Base-by-base conservation (phyloP, 1,140 invertebrate species). In the Drosophila nasuta region DNA sequence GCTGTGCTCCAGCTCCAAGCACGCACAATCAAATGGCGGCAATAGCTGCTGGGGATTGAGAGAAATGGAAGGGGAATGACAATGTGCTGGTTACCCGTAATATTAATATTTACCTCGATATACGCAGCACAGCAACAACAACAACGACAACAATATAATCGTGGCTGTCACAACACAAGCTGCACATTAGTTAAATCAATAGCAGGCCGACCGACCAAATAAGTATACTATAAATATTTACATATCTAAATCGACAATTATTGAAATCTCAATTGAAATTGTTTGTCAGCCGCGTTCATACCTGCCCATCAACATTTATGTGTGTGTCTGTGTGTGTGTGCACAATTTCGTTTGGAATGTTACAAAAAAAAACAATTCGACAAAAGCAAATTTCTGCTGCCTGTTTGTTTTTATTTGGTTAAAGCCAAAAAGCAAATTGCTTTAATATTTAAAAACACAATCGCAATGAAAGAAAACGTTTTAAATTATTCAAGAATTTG, bases 221-320 rank as follows among this genome's bases (percentile, higher is more conserved):
- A 73, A 86, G 88, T 83, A 83, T 80, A 88, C 74, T 75, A 89
- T 85, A 81, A 89, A 89, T 89, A 89, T 89, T 89, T 89, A 79
- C 85, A 89, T 89, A 89, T 89, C 85, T 85, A 89, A 89, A 89
- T 89, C 85, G 85, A 89, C 85, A 89, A 89, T 89, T 89, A 89
- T 89, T 89, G 85, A 89, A 89, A 89, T 89, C 85, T 89, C 85
- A 89, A 89, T 89, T 89, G 85, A 79, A 89, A 89, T 81, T 89
- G 85, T 88, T 85, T 83, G 81, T 71, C 49, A 75, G 77, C 46
- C 73, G 56, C 66, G 62, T 33, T 17, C 11, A 35, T 62, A 35
- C 56, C 8, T 30, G 2, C 5, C 35, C 2, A 3, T 10, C 35
- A 38, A 25, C 20, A 25, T 25, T 25, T 49, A 17, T 70, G 1